phyloP scores from a whole-genome alignment of 2,797 vertebrate genomes.

The Steatocranus sp. region DNA sequence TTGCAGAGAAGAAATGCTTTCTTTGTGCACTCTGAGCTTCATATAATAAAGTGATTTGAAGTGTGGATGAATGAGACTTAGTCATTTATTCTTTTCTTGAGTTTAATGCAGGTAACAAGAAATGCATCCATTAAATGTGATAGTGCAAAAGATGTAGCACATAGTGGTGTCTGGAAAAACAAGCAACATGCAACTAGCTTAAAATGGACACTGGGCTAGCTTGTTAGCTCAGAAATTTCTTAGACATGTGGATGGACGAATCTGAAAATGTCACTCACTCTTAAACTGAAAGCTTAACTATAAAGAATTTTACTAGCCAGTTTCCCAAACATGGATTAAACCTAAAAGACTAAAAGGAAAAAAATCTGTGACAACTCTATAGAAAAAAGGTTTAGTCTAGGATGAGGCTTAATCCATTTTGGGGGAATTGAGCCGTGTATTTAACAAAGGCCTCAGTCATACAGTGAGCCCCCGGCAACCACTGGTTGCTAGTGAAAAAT shows the following conservation, averaged over 20 bases:
- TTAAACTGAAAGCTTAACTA: not conserved
- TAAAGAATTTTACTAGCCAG: not conserved
- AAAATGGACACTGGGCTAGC: not conserved
- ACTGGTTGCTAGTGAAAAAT: not conserved
- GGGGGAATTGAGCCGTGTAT: not conserved
- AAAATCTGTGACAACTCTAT: not conserved
- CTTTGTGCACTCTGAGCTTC: not conserved
- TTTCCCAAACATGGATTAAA: not conserved
- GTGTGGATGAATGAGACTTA: not conserved
- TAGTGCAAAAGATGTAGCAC: not conserved
- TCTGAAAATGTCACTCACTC: not conserved
- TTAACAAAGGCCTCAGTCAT: not conserved
- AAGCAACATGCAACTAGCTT: not conserved
- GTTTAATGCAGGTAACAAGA: not conserved
- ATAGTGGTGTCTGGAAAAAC: not conserved
- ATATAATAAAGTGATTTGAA: not conserved
- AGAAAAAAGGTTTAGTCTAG: not conserved
- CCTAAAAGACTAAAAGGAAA: not conserved
- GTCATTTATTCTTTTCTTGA: not conserved
- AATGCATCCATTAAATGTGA: not conserved
- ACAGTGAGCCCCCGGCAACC: not conserved
- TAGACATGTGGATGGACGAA: not conserved
- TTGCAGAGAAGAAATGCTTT: not conserved
- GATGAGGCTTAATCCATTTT: not conserved
- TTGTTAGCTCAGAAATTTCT: not conserved